Evolutionary conservation across 2,888 invertebrate genomes (phyloP).

Genomic region (Eilema griseolum): DNA sequence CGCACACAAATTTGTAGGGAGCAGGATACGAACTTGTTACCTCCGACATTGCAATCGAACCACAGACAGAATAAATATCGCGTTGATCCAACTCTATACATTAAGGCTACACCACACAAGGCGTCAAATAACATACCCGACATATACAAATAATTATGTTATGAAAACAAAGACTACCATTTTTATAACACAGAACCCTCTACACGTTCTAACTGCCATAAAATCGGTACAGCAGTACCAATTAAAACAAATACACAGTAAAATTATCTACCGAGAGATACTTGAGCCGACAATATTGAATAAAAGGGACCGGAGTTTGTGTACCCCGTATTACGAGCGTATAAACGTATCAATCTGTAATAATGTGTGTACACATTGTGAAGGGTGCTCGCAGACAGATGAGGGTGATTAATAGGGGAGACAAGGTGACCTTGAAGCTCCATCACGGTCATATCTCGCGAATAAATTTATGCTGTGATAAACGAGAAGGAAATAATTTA

Average conservation of each 20-base stretch:
- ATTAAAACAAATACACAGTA: background rate
- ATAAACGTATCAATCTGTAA: background rate
- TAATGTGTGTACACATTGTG: slow-evolving; percentile 1
- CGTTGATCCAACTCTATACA: too few species aligned
- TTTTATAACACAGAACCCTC: too few species aligned
- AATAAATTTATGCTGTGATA: background rate
- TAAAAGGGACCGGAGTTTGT: background rate
- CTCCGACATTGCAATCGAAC: too few species aligned
- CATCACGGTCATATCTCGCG: slow-evolving; percentile 6
- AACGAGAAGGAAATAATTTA: background rate
- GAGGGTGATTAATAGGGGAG: slow-evolving; percentile 8
- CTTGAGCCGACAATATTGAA: background rate
- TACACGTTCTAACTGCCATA: too few species aligned
- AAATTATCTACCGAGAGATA: background rate
- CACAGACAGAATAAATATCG: too few species aligned
- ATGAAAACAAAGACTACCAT: too few species aligned
- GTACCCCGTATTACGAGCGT: background rate
- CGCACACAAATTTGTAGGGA: too few species aligned
- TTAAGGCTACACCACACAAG: too few species aligned
- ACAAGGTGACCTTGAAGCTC: slow-evolving; percentile 8
- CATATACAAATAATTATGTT: too few species aligned
- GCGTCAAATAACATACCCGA: too few species aligned
- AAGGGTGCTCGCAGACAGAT: slow-evolving; percentile 17
- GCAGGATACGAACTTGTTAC: too few species aligned
- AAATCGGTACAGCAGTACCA: too few species aligned